A percentile compares a stretch with the other conserved stretches of the same genome.
phyloP scores from a whole-genome alignment of 2,113 vertebrate species.

The Monarcha castaneiventris region DNA sequence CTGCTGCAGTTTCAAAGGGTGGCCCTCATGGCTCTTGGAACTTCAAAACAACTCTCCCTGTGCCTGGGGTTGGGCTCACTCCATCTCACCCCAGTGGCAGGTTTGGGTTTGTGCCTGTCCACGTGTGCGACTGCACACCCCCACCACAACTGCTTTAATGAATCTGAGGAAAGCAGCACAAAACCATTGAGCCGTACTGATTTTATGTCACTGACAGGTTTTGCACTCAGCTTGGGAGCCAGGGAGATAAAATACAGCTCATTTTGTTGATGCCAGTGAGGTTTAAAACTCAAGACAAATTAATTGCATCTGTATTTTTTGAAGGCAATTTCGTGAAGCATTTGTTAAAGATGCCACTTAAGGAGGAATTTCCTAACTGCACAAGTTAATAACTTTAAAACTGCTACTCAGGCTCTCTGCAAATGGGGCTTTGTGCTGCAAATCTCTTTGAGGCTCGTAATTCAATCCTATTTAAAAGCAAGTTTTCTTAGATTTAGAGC shows the following conservation, averaged over 20 bases:
- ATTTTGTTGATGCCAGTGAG: not conserved
- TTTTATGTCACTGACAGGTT: not conserved
- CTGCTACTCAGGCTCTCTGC: not conserved
- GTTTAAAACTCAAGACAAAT: not conserved
- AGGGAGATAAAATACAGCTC: not conserved
- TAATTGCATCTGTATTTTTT: not conserved
- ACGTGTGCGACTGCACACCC: rapidly evolving
- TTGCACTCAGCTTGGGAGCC: not conserved
- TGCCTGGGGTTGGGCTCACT: not conserved
- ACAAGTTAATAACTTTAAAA: conserved; percentile 43
- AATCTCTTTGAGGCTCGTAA: conserved; percentile 45
- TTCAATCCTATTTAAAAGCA: conserved; percentile 59
- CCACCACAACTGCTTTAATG: not conserved
- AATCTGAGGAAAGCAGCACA: not conserved
- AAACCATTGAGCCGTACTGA: not conserved
- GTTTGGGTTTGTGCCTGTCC: not conserved
- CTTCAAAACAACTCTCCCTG: not conserved
- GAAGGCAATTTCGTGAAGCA: not conserved
- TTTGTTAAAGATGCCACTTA: conserved; percentile 19
- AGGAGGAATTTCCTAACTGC: not conserved
- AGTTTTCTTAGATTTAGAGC: conserved; percentile 44
- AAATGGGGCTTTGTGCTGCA: conserved; percentile 34
- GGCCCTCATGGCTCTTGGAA: not conserved
- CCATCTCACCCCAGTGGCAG: not conserved
- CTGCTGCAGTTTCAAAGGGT: not conserved